These are phyloP conservation scores for Champsocephalus esox DNA, from an alignment of 2,797 vertebrate genomes.

Conservation along the genomic window DNA sequence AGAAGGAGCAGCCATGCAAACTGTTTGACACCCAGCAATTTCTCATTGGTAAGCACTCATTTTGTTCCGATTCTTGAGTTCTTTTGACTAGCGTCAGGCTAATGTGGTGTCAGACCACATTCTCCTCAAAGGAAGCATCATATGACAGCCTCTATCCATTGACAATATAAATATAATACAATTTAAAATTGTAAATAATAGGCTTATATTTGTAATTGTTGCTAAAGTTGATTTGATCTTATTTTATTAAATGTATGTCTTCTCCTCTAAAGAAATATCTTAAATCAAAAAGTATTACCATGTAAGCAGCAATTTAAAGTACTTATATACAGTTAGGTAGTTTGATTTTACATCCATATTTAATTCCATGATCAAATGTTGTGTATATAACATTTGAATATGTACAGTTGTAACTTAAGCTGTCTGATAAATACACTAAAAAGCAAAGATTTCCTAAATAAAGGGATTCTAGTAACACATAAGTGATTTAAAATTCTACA, in stretches of 20 bases:
- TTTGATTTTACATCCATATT: background rate
- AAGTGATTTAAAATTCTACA: background rate
- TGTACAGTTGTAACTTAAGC: too few relatives aligned
- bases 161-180: too few relatives aligned
- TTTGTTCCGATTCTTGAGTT: background rate
- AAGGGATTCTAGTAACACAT: background rate
- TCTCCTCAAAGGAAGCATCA: too few relatives aligned
- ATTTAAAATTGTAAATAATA: background rate
- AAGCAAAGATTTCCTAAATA: background rate
- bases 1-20: slow-evolving; percentile 95
- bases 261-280: background rate
- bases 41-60: slow-evolving; percentile 87
- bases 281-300: background rate
- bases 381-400: background rate
- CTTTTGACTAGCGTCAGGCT: too few relatives aligned
- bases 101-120: too few relatives aligned
- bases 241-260: background rate
- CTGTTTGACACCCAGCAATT: slow-evolving; percentile 97
- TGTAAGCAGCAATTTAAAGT: background rate
- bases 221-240: too few relatives aligned
- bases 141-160: too few relatives aligned
- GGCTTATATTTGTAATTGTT: background rate
- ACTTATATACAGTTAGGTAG: background rate
- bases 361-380: background rate
- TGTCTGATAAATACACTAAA: background rate